phyloP scores from a whole-genome alignment of 2,888 invertebrate genomes.

The Pterostichus madidus region DNA sequence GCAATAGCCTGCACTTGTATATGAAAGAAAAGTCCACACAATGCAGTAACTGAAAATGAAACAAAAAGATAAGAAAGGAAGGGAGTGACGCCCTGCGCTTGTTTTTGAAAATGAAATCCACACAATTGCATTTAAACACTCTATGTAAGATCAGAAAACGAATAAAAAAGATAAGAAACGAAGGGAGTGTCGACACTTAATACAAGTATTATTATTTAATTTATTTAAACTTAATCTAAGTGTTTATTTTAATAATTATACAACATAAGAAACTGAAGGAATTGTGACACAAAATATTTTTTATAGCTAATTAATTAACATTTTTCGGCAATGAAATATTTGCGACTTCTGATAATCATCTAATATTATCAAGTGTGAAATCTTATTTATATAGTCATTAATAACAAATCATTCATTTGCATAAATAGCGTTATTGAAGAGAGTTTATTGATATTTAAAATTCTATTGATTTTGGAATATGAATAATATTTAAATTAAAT shows the following conservation, averaged over 20 bases:
- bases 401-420: conserved; percentile 3
- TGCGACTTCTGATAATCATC: not conserved
- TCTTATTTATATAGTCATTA: not conserved
- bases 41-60: too few species aligned
- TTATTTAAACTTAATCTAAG: too few species aligned
- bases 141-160: too few species aligned
- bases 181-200: too few species aligned
- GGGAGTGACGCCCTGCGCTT: too few species aligned
- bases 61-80: too few species aligned
- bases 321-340: conserved; percentile 13
- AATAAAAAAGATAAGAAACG: too few species aligned
- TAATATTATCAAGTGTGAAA: not conserved
- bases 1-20: too few species aligned
- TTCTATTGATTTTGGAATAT: not conserved
- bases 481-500: not conserved
- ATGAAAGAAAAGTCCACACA: too few species aligned
- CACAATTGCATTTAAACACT: too few species aligned
- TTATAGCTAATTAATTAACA: conserved; percentile 14
- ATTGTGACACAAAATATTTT: not conserved
- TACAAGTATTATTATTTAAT: too few species aligned
- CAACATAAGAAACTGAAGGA: not conserved
- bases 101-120: too few species aligned
- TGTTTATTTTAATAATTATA: not conserved
- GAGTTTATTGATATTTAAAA: not conserved
- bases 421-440: conserved; percentile 2